phyloP scores from a whole-genome alignment of 2,888 invertebrate genomes.

The Pyrocoelia pectoralis region DNA sequence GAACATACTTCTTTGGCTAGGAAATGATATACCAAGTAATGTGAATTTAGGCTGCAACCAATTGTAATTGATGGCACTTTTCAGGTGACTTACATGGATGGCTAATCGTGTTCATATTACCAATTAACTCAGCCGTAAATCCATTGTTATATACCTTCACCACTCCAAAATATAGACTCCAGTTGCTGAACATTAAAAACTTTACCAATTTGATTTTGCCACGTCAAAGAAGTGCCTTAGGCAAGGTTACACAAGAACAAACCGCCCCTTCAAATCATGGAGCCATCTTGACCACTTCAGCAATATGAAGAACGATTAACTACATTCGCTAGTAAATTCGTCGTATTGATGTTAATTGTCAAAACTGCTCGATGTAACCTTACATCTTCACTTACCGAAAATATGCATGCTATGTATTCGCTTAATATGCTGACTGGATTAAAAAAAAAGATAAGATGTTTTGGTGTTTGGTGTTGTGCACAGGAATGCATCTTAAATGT shows the following conservation, averaged over 20 bases:
- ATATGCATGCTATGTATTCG: too few species aligned
- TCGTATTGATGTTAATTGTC: too few species aligned
- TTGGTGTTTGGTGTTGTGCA: too few species aligned
- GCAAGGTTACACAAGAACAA: not conserved
- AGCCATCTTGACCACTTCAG: not conserved
- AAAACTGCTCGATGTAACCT: too few species aligned
- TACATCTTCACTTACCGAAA: too few species aligned
- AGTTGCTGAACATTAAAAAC: not conserved
- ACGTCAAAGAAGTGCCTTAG: not conserved
- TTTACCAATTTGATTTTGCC: not conserved
- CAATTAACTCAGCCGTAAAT: slow-evolving; percentile 72
- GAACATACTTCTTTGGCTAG: slow-evolving; percentile 68
- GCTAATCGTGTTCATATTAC: slow-evolving; percentile 72
- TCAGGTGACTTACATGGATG: slow-evolving; percentile 70
- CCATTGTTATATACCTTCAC: slow-evolving; percentile 74
- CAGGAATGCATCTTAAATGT: too few species aligned
- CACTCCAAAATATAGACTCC: slow-evolving; percentile 69
- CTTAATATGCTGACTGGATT: too few species aligned
- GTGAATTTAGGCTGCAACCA: too few species aligned
- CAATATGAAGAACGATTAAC: not conserved
- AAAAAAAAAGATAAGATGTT: too few species aligned
- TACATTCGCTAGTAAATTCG: too few species aligned
- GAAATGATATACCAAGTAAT: slow-evolving; percentile 65
- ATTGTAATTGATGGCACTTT: too few species aligned
- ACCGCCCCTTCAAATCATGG: not conserved